Evolutionary conservation across 2,888 invertebrate species (phyloP), one percentile per base, ranked within the genome.

Genomic region (Hypomecis punctinalis): DNA sequence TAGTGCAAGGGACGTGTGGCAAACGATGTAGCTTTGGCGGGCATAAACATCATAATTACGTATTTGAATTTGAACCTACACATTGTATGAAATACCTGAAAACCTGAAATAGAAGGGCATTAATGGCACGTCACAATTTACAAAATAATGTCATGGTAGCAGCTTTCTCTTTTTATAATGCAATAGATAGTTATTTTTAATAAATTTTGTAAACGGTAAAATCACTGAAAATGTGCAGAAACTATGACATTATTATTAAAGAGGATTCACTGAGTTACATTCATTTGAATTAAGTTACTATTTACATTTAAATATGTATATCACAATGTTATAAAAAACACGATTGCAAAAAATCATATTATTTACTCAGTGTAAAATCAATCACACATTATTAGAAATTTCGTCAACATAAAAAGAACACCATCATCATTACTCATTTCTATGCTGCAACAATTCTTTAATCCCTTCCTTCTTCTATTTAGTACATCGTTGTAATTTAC

Each of bases 21-120:
- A 84, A 84, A 85, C 84, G 82, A 82, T 85, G 91, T 90, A 91
- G 83, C 92, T 93, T 93, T 93, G 92, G 92, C 92, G 92, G 91
- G 90, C 88, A 89, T 90, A 88, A 88, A 88, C 78, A 69, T 76
- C 67, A 67, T 61, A 64, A 67, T 46, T 57, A 57, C 23, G 23
- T 23, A 57, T 52, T 60, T 65, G 47, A 52, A 48, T 61, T 61
- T 53, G 48, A 51, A 58, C 59, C 54, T 70, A 61, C 40, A 55
- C 5, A 43, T 9, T 39, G 5, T 35, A 43, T 39, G 43, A 45
- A 47, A 63, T 40, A 2, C 37, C 35, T 60, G 23, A 65, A 49
- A 52, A 62, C 69, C 86, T 86, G 86, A 70, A 86, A 86, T 65
- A 63, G 64, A 84, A 71, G 54, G 55, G 10, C 37, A 62, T 68